A percentile compares a stretch with the other conserved stretches of the same genome.
Conservation (phyloP, 2,888 invertebrate species). For the Octonoba sinensis region DNA sequence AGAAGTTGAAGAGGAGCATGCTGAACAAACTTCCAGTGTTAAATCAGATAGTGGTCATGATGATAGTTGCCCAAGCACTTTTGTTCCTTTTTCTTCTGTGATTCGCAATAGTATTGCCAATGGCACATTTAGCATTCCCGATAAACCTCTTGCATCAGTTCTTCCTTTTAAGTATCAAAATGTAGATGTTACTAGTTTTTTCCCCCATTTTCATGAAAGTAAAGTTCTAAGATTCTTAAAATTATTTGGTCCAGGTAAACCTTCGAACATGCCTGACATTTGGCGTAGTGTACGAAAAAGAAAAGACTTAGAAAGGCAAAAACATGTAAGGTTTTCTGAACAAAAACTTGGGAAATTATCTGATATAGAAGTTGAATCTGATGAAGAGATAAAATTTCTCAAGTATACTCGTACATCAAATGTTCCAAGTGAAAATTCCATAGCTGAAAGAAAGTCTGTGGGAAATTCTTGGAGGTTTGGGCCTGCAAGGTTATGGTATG, state of each 20-base stretch:
- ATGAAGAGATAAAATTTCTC: constrained; percentile 72
- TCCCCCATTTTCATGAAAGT: constrained; percentile 86
- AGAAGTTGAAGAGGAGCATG: constrained; percentile 74
- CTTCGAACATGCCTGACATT: constrained; percentile 90
- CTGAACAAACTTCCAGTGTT: background rate
- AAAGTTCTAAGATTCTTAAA: constrained; percentile 92
- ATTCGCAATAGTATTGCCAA: constrained; percentile 31
- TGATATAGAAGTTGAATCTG: constrained; percentile 26
- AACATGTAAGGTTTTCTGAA: constrained; percentile 1
- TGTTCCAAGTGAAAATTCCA: constrained; percentile 70
- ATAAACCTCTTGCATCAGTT: constrained; percentile 95
- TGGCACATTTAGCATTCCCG: constrained; percentile 75
- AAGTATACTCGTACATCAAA: constrained; percentile 70
- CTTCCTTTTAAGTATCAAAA: constrained; percentile 93
- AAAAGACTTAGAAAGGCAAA: constrained; percentile 68
- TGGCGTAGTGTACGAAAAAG: constrained; percentile 89
- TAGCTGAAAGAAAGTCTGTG: constrained; percentile 33
- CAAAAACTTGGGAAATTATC: background rate
- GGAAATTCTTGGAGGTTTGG: constrained; percentile 92
- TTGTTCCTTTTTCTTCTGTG: background rate
- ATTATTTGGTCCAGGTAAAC: constrained; percentile 93
- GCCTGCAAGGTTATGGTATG: constrained; percentile 98
- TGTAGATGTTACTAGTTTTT: constrained; percentile 89
- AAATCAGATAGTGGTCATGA: background rate
- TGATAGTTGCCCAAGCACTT: background rate